A percentile compares a stretch with the other conserved stretches of the same genome.
Evolutionary conservation across 2,888 invertebrate species (phyloP).

Genomic region (Sinelater perroti): DNA sequence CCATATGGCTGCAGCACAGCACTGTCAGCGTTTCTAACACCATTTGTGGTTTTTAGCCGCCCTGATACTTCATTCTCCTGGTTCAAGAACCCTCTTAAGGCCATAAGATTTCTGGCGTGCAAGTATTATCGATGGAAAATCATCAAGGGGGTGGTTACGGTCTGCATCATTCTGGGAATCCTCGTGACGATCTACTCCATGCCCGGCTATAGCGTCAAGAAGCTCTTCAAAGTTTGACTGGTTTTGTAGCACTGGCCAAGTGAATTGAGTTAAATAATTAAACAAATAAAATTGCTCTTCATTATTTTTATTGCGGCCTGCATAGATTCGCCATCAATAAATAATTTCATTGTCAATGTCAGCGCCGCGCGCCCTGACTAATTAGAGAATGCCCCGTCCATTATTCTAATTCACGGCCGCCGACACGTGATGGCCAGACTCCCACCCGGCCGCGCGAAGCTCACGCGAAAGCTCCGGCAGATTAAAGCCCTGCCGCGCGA

Average conservation of each 20-base stretch:
- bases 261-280: not conserved
- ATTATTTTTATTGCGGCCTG: slow-evolving; percentile 6
- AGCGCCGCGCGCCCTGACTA: no score
- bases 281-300: not conserved
- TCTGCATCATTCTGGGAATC: slow-evolving; percentile 54
- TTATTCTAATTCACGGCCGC: slow-evolving; percentile 18
- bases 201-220: slow-evolving; percentile 63
- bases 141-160: slow-evolving; percentile 51
- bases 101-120: slow-evolving; percentile 57
- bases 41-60: slow-evolving; percentile 67
- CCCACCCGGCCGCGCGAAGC: slow-evolving; percentile 12
- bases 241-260: no score
- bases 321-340: not conserved
- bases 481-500: not conserved
- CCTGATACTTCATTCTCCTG: slow-evolving; percentile 71
- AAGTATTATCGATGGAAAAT: slow-evolving; percentile 60
- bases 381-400: slow-evolving; percentile 5
- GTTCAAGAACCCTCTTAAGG: slow-evolving; percentile 65
- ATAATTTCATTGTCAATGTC: slow-evolving; percentile 9
- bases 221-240: slow-evolving; percentile 54
- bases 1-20: no score
- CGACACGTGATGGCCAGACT: slow-evolving; percentile 14
- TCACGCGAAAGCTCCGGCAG: slow-evolving; percentile 3
- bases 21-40: no score
- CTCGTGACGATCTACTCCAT: slow-evolving; percentile 61